phyloP scores from a whole-genome alignment of 2,888 invertebrate species.

The Parascotia fuliginaria region DNA sequence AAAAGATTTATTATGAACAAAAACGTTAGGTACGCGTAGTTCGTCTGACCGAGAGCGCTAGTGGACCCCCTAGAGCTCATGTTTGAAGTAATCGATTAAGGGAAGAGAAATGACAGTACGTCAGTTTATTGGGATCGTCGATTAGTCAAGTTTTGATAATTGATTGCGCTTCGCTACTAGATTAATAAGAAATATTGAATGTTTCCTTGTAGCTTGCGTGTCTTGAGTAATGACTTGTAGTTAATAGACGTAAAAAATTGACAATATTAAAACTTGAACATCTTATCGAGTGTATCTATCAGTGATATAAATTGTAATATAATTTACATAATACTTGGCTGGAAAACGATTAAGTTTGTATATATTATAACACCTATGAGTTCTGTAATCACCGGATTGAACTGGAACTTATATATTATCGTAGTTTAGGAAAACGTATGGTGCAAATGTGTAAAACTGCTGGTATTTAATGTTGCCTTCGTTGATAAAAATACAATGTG shows the following conservation, averaged over 20 bases:
- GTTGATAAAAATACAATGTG: slow-evolving; percentile 31
- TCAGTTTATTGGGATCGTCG: slow-evolving; percentile 75
- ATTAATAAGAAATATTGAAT: slow-evolving; percentile 75
- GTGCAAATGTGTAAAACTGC: slow-evolving; percentile 22
- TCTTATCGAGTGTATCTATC: slow-evolving; percentile 37
- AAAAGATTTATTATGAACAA: slow-evolving; percentile 72
- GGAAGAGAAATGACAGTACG: slow-evolving; percentile 84
- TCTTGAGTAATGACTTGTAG: slow-evolving; percentile 58
- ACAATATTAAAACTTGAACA: slow-evolving; percentile 41
- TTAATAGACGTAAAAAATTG: slow-evolving; percentile 41
- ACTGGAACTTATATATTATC: slow-evolving; percentile 33
- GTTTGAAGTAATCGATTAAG: slow-evolving; percentile 83
- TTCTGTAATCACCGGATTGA: slow-evolving; percentile 35
- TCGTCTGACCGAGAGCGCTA: slow-evolving; percentile 51
- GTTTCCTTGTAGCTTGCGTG: slow-evolving; percentile 57
- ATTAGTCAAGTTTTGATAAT: slow-evolving; percentile 84
- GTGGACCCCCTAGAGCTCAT: slow-evolving; percentile 79
- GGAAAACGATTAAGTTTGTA: slow-evolving; percentile 33
- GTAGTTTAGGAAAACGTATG: slow-evolving; percentile 38
- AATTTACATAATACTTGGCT: slow-evolving; percentile 44
- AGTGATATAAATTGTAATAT: slow-evolving; percentile 39
- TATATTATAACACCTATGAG: slow-evolving; percentile 34
- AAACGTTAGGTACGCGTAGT: slow-evolving; percentile 65
- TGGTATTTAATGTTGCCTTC: slow-evolving; percentile 24
- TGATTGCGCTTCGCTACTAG: slow-evolving; percentile 79